phyloP scores from a whole-genome alignment of 2,888 invertebrate species.

The Drosophila mimica region DNA sequence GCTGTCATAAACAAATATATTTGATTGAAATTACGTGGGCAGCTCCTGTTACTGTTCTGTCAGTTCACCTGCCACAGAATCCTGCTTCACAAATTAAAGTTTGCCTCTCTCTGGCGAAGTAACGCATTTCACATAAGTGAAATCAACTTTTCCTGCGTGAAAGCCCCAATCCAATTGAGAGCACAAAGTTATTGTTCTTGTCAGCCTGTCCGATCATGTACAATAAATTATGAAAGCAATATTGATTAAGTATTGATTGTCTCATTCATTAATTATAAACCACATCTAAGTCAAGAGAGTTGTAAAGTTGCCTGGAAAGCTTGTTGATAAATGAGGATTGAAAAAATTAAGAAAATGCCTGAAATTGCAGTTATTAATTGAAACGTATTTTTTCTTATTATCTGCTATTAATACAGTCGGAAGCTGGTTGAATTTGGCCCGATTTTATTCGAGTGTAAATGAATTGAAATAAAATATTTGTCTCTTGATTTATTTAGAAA shows the following conservation, averaged over 20 bases:
- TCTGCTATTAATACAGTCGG: background rate
- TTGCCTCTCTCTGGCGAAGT: constrained; percentile 18
- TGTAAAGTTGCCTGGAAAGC: background rate
- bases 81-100: constrained; percentile 54
- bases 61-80: constrained; percentile 47
- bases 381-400: background rate
- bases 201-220: constrained; percentile 30
- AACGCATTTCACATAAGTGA: constrained; percentile 46
- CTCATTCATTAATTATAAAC: constrained; percentile 16
- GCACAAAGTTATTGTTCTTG: constrained; percentile 38
- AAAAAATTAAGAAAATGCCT: background rate
- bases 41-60: constrained; percentile 29
- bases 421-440: background rate
- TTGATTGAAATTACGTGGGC: constrained; percentile 72
- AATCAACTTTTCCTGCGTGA: constrained; percentile 47
- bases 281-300: background rate
- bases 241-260: constrained; percentile 15
- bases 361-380: background rate
- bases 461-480: constrained; percentile 69
- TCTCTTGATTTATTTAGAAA: constrained; percentile 66
- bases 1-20: constrained; percentile 74
- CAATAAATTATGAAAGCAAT: constrained; percentile 14
- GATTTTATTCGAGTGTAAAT: constrained; percentile 49
- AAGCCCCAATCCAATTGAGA: constrained; percentile 12
- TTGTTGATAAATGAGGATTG: background rate